Percentiles rank a stretch among this genome's conserved stretches.
Evolutionary conservation across 2,888 invertebrate species (phyloP).

Genomic region (Drosophila bunnanda): DNA sequence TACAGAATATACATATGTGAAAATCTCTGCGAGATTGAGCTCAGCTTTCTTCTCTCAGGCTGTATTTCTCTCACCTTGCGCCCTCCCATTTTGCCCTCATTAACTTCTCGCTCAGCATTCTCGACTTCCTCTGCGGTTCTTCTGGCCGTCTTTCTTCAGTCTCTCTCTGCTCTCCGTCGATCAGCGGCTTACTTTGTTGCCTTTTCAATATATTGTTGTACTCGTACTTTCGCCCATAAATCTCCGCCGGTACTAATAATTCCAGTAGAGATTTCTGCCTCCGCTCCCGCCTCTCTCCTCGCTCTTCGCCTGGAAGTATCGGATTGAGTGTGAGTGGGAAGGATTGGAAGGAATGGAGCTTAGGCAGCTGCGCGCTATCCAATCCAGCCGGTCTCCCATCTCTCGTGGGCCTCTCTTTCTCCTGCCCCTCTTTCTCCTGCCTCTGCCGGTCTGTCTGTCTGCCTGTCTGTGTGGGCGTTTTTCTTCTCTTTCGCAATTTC

Average conservation of each 20-base stretch:
- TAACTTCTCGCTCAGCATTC: constrained; percentile 29
- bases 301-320: constrained; percentile 1
- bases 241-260: constrained; percentile 59
- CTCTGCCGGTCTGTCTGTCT: constrained; percentile 4
- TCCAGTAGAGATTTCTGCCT: constrained; percentile 9
- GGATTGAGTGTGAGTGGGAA: constrained; percentile 56
- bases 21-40: not conserved
- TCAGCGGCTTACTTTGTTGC: constrained; percentile 29
- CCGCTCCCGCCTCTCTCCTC: not conserved
- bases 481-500: constrained; percentile 52
- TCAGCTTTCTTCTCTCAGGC: constrained; percentile 34
- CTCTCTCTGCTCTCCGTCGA: constrained; percentile 5
- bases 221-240: constrained; percentile 73
- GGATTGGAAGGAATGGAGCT: constrained; percentile 69
- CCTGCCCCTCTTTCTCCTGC: constrained; percentile 8
- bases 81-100: constrained; percentile 32
- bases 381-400: constrained; percentile 25
- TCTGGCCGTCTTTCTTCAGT: not conserved
- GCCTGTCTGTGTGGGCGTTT: constrained; percentile 35
- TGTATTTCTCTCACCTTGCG: constrained; percentile 2
- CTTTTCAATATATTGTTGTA: constrained; percentile 12
- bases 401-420: not conserved
- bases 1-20: not conserved
- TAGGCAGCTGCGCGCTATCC: constrained; percentile 57
- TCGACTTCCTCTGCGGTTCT: constrained; percentile 39